A percentile compares a stretch with the other conserved stretches of the same genome.
Evolutionary conservation across 2,888 invertebrate genomes (phyloP).

Genomic region (Erpobdella octoculata): DNA sequence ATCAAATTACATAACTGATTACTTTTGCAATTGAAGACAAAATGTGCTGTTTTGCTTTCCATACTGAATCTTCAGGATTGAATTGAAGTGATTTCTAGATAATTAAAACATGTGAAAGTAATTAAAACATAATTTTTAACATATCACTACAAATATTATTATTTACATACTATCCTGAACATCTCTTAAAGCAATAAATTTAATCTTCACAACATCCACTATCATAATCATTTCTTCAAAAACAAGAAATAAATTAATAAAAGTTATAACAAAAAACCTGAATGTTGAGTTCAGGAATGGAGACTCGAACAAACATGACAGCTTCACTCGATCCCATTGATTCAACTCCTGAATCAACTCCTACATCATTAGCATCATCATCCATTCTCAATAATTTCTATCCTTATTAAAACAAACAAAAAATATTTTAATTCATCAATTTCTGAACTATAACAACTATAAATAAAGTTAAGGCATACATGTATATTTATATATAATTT

Average conservation of each 20-base stretch:
- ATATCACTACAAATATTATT: neutral
- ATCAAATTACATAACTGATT: too few relatives aligned
- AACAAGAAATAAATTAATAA: neutral
- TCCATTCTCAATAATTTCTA: neutral
- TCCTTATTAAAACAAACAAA: too few relatives aligned
- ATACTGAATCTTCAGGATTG: constrained; percentile 87
- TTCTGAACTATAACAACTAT: too few relatives aligned
- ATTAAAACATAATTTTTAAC: neutral
- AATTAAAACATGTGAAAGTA: neutral
- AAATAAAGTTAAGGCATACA: too few relatives aligned
- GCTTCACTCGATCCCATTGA: constrained; percentile 34
- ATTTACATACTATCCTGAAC: constrained; percentile 30
- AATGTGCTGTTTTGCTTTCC: constrained; percentile 96
- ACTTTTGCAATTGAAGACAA: constrained; percentile 92
- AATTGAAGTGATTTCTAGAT: constrained; percentile 91
- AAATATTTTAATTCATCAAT: too few relatives aligned
- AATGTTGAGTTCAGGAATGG: constrained; percentile 46
- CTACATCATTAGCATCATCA: constrained; percentile 32
- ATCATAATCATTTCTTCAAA: neutral
- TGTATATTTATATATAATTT: too few relatives aligned
- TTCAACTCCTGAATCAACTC: constrained; percentile 37
- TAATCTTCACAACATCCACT: neutral
- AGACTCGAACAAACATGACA: constrained; percentile 47
- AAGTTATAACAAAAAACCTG: neutral
- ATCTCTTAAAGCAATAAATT: neutral